These are phyloP conservation scores for Puffinus mauretanicus DNA, from an alignment of 2,113 vertebrate genomes.

Conservation along the genomic window DNA sequence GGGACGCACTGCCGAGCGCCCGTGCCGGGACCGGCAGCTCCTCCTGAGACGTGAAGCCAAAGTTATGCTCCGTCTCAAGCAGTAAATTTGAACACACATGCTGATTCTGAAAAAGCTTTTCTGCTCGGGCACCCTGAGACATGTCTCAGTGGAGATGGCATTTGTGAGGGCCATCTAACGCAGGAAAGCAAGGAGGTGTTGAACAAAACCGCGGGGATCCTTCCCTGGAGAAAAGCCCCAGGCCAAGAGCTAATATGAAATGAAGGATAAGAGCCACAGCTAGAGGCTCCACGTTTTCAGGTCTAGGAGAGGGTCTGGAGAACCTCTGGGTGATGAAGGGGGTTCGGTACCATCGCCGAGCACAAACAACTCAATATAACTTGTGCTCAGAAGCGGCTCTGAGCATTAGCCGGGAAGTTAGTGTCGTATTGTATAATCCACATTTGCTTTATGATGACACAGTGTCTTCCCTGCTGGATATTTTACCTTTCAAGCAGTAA, in stretches of 20 bases:
- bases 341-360: background rate
- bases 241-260: background rate
- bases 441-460: conserved; percentile 70
- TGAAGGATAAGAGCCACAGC: background rate
- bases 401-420: conserved; percentile 64
- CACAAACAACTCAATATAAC: conserved; percentile 38
- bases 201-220: accelerated
- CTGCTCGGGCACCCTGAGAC: background rate
- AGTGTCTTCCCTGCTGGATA: conserved; percentile 66
- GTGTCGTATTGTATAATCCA: conserved; percentile 62
- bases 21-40: accelerated
- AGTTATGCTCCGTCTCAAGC: background rate
- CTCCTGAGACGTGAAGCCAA: background rate
- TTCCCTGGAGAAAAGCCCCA: background rate
- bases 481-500: conserved; percentile 62
- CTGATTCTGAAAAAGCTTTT: background rate
- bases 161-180: background rate
- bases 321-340: conserved; percentile 11
- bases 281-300: background rate
- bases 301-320: background rate
- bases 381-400: conserved; percentile 26
- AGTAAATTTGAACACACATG: background rate
- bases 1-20: accelerated
- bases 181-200: background rate
- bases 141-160: accelerated